Evolutionary conservation across 2,888 invertebrate genomes (phyloP), one percentile per base, ranked within the genome.

Genomic region (Gerosis bhagava): DNA sequence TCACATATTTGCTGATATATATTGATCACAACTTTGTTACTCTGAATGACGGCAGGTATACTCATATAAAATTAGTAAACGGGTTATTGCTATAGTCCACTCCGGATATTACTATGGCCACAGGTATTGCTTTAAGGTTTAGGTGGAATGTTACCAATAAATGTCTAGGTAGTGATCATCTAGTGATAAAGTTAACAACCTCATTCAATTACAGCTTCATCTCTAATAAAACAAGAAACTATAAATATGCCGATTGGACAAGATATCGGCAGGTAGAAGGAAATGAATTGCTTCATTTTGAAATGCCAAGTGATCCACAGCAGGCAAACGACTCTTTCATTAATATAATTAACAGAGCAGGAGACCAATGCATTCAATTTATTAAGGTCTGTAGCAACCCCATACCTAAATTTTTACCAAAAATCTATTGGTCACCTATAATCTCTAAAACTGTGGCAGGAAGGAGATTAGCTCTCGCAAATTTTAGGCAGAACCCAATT

Each of bases 401-500:
- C 0, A 2, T 5, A 0, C 19, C 1, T 8, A 53, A 50, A 1
- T 62, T 63, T 36, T 26, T 1, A 1, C 57, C 57, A 0, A 61
- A 58, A 47, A 31, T 47, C 3, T 64, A 58, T 24, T 64, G 60
- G 60, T 54, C 34, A 31, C 3, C 34, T 19, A 13, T 26, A 0
- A 15, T 60, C 16, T 62, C 59, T 5, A 52, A 47, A 29, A 8
- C 34, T 5, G 51, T 60, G 0, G 57, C 56, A 1, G 32, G 50
- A 31, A 50, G 59, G 1, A 15, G 59, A 4, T 15, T 48, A 12
- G 56, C 59, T 0, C 24, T 63, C 0, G 7, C 51, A 1, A 12
- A 7, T 8, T 57, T 61, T 10, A 43, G 61, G 34, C 12, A 41
- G 2, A 63, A 63, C 11, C 56, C 60, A 0, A 54, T 44, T 2